phyloP scores from a whole-genome alignment of 1,140 invertebrate species.

The Himalopsyche phryganea region DNA sequence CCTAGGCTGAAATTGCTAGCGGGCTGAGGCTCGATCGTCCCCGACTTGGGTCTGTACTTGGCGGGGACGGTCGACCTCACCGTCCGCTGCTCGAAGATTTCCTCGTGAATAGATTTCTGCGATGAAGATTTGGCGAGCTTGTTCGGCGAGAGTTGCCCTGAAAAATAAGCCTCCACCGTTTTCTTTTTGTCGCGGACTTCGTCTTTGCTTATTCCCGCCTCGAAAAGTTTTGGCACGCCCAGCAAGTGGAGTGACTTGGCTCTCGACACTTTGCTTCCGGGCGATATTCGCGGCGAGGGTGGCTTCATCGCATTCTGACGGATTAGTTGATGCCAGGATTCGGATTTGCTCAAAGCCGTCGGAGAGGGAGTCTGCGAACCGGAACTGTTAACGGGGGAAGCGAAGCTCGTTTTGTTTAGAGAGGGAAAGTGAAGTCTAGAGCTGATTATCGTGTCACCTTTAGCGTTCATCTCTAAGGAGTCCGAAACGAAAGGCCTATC shows the following conservation, averaged over 20 bases:
- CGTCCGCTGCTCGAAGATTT: not conserved
- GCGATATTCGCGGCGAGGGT: slow-evolving; percentile 38
- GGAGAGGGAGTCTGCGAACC: slow-evolving; percentile 41
- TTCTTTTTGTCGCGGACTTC: slow-evolving; percentile 69
- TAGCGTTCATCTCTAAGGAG: slow-evolving; percentile 40
- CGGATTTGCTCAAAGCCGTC: slow-evolving; percentile 65
- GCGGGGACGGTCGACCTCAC: not conserved
- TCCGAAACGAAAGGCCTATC: slow-evolving; percentile 33
- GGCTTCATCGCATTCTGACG: slow-evolving; percentile 39
- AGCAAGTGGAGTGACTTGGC: slow-evolving; percentile 70
- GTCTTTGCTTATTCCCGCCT: slow-evolving; percentile 71
- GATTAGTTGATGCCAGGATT: slow-evolving; percentile 71
- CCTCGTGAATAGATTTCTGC: slow-evolving; percentile 29
- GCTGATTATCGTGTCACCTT: slow-evolving; percentile 44
- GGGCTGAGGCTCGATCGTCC: slow-evolving; percentile 50
- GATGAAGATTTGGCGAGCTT: slow-evolving; percentile 33
- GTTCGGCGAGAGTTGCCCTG: slow-evolving; percentile 44
- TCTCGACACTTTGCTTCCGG: slow-evolving; percentile 51
- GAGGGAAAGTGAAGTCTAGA: slow-evolving; percentile 45
- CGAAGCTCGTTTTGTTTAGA: slow-evolving; percentile 34
- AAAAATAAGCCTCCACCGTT: slow-evolving; percentile 78
- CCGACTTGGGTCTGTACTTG: slow-evolving; percentile 31
- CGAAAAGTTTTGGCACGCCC: slow-evolving; percentile 70
- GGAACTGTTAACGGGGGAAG: slow-evolving; percentile 39
- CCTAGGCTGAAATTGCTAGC: slow-evolving; percentile 50